Conservation (phyloP, 2,888 invertebrate species). For the Agrochola litura region DNA sequence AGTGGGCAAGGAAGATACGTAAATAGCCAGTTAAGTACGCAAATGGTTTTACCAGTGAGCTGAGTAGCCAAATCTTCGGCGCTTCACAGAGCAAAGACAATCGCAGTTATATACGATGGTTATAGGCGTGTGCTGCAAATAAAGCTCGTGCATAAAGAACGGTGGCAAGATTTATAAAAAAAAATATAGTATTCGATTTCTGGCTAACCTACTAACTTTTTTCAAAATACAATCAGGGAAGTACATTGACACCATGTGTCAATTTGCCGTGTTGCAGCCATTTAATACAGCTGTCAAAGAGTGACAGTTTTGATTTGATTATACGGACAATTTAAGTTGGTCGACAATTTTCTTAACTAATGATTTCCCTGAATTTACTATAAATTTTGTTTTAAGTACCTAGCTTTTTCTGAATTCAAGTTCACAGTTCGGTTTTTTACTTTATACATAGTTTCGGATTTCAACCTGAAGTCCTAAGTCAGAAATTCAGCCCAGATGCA, state of each 20-base stretch:
- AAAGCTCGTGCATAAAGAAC: background rate
- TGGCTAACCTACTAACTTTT: too few species aligned
- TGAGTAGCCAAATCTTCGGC: slow-evolving; percentile 16
- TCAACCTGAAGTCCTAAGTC: background rate
- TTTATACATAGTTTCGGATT: background rate
- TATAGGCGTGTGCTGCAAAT: background rate
- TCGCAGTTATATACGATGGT: background rate
- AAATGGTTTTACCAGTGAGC: slow-evolving; percentile 17
- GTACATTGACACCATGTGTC: background rate
- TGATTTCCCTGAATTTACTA: background rate
- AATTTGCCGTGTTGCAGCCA: background rate
- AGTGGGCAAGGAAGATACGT: slow-evolving; percentile 9
- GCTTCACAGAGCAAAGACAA: background rate
- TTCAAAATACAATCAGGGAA: too few species aligned
- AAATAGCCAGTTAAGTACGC: background rate
- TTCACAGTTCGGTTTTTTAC: background rate
- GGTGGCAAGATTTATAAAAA: background rate
- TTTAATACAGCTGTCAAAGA: background rate
- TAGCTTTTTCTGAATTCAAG: background rate
- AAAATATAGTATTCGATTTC: too few species aligned
- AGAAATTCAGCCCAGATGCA: background rate
- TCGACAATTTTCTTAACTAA: background rate
- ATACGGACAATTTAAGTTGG: background rate
- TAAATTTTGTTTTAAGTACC: background rate
- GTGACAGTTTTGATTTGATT: background rate